These are phyloP conservation scores for Takifugu flavidus DNA, from an alignment of 2,113 vertebrate genomes.

Conservation along the genomic window DNA sequence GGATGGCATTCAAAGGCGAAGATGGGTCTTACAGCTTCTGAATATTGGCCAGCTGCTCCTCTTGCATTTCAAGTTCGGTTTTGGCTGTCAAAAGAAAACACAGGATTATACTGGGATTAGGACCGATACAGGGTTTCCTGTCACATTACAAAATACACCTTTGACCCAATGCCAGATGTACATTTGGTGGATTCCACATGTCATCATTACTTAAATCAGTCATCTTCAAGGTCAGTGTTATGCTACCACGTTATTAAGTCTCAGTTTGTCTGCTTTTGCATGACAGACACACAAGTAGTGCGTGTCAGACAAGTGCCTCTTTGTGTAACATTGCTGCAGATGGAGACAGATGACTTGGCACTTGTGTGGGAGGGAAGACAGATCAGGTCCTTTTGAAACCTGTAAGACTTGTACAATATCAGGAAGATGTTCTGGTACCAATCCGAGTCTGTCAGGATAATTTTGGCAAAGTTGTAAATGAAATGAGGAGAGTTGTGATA, in stretches of 20 bases:
- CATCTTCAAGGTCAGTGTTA: slow-evolving; percentile 48
- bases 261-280: slow-evolving; percentile 44
- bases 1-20: background rate
- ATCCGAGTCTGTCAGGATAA: slow-evolving; percentile 33
- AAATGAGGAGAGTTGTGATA: background rate
- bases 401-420: slow-evolving; percentile 20
- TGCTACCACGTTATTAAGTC: slow-evolving; percentile 56
- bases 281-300: slow-evolving; percentile 59
- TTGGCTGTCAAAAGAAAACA: slow-evolving; percentile 80
- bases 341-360: slow-evolving; percentile 53
- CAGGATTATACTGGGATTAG: slow-evolving; percentile 21
- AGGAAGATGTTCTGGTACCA: slow-evolving; percentile 34
- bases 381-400: background rate
- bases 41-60: slow-evolving; percentile 81
- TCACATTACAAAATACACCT: slow-evolving; percentile 7
- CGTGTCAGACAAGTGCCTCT: slow-evolving; percentile 57
- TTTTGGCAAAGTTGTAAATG: slow-evolving; percentile 31
- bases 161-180: slow-evolving; percentile 25
- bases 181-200: slow-evolving; percentile 41
- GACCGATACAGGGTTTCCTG: slow-evolving; percentile 15
- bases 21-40: slow-evolving; percentile 82
- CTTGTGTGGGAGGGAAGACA: slow-evolving; percentile 12
- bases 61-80: slow-evolving; percentile 84
- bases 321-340: slow-evolving; percentile 52
- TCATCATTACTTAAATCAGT: slow-evolving; percentile 44